Base-by-base conservation (phyloP, 2,797 vertebrate species). In the Furcifer pardalis region DNA sequence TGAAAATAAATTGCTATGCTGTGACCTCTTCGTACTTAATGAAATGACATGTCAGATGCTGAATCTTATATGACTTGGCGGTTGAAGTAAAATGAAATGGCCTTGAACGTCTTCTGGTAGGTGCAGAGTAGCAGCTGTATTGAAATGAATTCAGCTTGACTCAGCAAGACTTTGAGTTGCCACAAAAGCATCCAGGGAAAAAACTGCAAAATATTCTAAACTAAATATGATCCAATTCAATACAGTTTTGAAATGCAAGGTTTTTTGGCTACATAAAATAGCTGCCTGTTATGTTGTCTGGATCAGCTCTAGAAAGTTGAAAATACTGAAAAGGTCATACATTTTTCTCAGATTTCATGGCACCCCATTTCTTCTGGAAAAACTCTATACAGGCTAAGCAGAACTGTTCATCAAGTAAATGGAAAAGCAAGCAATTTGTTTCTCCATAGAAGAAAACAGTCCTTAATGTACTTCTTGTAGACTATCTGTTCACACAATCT, bases 21-120 rank as follows among this genome's bases (percentile, higher is more conserved):
- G 60, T 88, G 87, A 83, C 73, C 59, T 72, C 60, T 59, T 66
- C n/a, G 68, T 81, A 82, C 49, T 74, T 77, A 86, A 73, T 71
- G 73, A 88, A 80, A 79, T 71, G 63, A 80, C 73, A 69, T 5
- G 59, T 88, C 84, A 85, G 71, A 77, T 83, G 72, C 77, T 81
- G 65, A 77, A 77, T 77, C 72, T 80, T 72, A 65, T 83, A 71
- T 66, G 81, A 71, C 37, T 66, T 72, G 73, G 60, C 65, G 83
- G 59, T 62, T 77, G 62, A 72, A 75, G 49, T 56, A 72, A 79
- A 86, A 77, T 66, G 46, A 83, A 88, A 86, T 86, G 79, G 37
- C 72, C 72, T 72, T 80, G 72, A 88, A 86, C 63, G 59, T 66
- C 59, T 59, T 76, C 59, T 25, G 30, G 60, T 56, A 79, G 63